Percentiles rank a stretch among this genome's conserved stretches.
These are phyloP conservation scores for Dryomyza anilis DNA, from an alignment of 2,888 invertebrate genomes.

Conservation along the genomic window DNA sequence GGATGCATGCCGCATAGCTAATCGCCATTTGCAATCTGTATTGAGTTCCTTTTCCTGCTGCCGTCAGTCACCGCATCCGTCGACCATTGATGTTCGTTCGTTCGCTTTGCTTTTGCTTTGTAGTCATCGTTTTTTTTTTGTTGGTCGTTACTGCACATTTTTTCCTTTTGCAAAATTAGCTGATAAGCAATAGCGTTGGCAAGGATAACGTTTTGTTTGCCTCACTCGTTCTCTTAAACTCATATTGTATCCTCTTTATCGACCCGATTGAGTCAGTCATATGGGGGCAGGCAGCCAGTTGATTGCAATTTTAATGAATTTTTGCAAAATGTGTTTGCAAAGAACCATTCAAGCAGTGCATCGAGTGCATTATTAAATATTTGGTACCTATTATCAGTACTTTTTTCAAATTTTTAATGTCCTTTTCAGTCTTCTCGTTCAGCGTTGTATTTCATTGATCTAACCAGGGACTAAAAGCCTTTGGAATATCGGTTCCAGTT, in stretches of 20 bases:
- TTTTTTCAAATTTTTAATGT: no score
- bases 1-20: neutral
- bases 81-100: neutral
- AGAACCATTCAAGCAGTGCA: neutral
- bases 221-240: neutral
- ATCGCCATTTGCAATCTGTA: slow-evolving; percentile 1
- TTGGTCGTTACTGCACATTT: neutral
- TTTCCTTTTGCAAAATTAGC: neutral
- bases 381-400: no score
- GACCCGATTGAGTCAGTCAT: no score
- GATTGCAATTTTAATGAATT: neutral
- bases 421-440: no score
- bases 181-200: neutral
- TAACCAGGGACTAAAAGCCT: no score
- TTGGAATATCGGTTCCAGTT: no score
- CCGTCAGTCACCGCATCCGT: neutral
- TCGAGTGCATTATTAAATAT: no score
- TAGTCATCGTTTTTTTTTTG: neutral
- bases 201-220: neutral
- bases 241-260: no score
- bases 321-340: neutral
- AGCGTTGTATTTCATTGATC: no score
- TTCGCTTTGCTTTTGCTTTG: neutral
- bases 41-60: neutral
- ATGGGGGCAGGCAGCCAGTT: no score